Conservation (phyloP, 2,113 vertebrate species). For the Heterocephalus glaber region DNA sequence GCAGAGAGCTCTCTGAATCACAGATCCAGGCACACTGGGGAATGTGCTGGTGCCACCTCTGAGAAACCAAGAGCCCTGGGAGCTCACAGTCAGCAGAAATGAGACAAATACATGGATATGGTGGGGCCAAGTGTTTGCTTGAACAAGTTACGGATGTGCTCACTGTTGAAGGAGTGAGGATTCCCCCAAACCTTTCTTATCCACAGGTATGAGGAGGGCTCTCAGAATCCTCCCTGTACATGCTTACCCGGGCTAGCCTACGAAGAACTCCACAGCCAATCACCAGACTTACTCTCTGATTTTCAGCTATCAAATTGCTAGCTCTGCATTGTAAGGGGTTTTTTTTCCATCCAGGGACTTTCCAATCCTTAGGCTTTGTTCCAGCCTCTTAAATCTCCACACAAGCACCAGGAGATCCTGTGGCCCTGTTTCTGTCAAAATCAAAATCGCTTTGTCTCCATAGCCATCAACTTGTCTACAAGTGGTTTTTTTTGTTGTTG, state of each 20-base stretch:
- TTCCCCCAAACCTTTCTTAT: background rate
- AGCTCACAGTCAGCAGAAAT: background rate
- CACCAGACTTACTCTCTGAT: background rate
- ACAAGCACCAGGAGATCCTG: background rate
- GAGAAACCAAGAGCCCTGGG: background rate
- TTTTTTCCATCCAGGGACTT: background rate
- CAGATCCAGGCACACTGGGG: accelerated
- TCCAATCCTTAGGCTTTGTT: background rate
- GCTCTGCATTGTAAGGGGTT: background rate
- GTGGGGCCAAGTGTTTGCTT: background rate
- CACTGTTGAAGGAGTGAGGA: background rate
- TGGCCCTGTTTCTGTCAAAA: background rate
- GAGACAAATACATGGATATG: background rate
- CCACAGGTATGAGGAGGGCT: background rate
- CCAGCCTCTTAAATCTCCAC: background rate
- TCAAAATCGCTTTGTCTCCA: background rate
- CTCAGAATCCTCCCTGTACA: background rate
- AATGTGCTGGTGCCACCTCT: background rate
- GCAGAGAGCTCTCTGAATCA: background rate
- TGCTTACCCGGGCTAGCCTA: background rate
- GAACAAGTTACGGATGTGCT: background rate
- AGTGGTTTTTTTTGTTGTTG: background rate
- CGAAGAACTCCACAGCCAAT: background rate
- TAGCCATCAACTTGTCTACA: background rate
- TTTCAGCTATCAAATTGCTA: background rate